Percentiles rank a stretch among this genome's conserved stretches.
Evolutionary conservation across 2,888 invertebrate genomes (phyloP).

Genomic region (Pheosia tremula): DNA sequence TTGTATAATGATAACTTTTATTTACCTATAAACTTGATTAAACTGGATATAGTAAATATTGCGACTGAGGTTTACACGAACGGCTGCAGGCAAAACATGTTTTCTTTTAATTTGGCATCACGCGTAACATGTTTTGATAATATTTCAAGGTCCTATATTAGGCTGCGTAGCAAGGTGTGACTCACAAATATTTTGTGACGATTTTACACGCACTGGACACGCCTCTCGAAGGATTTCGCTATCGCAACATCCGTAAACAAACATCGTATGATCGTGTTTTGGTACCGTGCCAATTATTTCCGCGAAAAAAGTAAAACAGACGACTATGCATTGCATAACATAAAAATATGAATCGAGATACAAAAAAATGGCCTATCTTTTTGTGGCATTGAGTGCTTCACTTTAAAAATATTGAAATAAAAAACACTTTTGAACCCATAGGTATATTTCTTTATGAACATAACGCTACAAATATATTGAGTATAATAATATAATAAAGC

Average conservation of each 20-base stretch:
- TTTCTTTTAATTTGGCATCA: neutral
- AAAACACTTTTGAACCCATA: neutral
- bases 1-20: too few species aligned
- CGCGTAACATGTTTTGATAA: neutral
- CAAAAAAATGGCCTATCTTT: neutral
- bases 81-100: neutral
- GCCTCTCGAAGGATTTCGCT: slow-evolving; percentile 59
- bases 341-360: neutral
- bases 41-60: neutral
- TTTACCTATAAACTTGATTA: neutral
- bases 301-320: slow-evolving; percentile 21
- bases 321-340: neutral
- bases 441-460: slow-evolving; percentile 4
- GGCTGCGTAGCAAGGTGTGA: slow-evolving; percentile 3
- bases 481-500: slow-evolving; percentile 1
- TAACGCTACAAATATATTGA: slow-evolving; percentile 4
- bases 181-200: neutral
- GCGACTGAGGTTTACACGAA: neutral
- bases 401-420: neutral
- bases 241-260: slow-evolving; percentile 58
- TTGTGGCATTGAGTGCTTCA: too few species aligned
- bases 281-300: slow-evolving; percentile 51
- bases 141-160: neutral
- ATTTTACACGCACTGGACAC: slow-evolving; percentile 18
- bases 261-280: slow-evolving; percentile 68